Base-by-base conservation (phyloP, 2,113 vertebrate species). In the Dicaeum eximium region DNA sequence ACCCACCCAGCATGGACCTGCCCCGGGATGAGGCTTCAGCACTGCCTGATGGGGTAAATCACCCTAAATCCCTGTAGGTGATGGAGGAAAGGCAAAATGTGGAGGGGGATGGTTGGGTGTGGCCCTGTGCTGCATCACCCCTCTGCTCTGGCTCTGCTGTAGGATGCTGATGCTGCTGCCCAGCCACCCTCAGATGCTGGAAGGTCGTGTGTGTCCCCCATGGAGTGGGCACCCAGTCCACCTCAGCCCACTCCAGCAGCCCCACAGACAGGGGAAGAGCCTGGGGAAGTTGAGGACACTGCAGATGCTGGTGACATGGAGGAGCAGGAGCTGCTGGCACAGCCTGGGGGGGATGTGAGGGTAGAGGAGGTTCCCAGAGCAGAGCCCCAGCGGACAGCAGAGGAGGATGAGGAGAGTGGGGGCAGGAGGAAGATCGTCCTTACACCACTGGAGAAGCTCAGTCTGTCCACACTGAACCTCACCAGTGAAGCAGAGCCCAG, bases 401-500 rank as follows among this genome's bases (percentile, higher is more conserved):
- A 74, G 50, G 85, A 93, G 61, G 35, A 44, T 40, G 95, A 94
- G 48, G 95, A 95, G 38, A 38, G 27, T 1, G 22, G 92, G 7
- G 75, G 65, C 92, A 97, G 92, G 80, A 97, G 40, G 84, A 96
- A 94, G 81, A 98, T 98, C 8, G 5, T 95, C 72, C 96, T 98
- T 58, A 97, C 98, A 0, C 96, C 96, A 0, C 90, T 86, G 23
- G 99, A 99, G 92, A 98, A 98, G 74, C 96, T 93, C 70, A 97
- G 95, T 31, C 94, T 99, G n/a, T 97, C 98, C 48, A 98, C 98
- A 0, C 97, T 99, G 80, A 98, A 96, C 90, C 95, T 98, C 66
- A 98, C 84, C 35, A 96, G 97, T 0, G 98, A 98, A 22, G 88
- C 93, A 0, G 98, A 99, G 91, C 91, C 93, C 0, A 9, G 92